Evolutionary conservation across 2,113 vertebrate species (phyloP).

Genomic region (Trogon melanurus): DNA sequence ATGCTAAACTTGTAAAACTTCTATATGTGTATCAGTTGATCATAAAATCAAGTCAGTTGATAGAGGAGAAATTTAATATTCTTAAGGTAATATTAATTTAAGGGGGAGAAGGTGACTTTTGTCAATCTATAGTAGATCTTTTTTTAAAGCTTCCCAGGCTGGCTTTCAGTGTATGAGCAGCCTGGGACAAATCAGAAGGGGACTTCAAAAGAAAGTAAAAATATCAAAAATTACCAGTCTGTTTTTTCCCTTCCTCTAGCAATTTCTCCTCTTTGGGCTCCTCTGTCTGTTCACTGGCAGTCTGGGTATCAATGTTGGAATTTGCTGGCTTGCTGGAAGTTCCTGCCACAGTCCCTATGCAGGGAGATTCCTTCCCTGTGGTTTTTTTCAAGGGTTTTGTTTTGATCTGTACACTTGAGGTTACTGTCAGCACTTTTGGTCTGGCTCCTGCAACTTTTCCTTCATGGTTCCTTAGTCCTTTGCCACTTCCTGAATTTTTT

Average conservation of each 20-base stretch:
- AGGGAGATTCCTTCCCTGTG: constrained; percentile 74
- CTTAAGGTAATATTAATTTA: background rate
- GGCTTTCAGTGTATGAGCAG: constrained; percentile 13
- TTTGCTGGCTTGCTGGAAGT: constrained; percentile 58
- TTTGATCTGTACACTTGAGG: constrained; percentile 69
- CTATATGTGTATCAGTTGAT: background rate
- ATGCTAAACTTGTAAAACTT: background rate
- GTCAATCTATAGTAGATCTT: constrained; percentile 1
- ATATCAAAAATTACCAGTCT: constrained; percentile 34
- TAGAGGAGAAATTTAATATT: background rate
- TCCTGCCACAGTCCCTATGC: constrained; percentile 10
- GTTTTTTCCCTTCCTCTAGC: constrained; percentile 58
- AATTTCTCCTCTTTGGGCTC: constrained; percentile 66
- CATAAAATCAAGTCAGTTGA: background rate
- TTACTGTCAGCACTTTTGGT: constrained; percentile 82
- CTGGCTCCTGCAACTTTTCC: constrained; percentile 84
- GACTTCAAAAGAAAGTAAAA: background rate
- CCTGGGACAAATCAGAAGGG: background rate
- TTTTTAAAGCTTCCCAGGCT: background rate
- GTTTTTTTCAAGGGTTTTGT: constrained; percentile 78
- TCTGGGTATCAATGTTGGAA: constrained; percentile 58
- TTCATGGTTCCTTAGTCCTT: constrained; percentile 76
- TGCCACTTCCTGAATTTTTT: constrained; percentile 74
- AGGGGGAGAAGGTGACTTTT: background rate
- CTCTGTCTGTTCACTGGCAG: constrained; percentile 35